These are phyloP conservation scores for Oplegnathus fasciatus DNA, from an alignment of 2,113 vertebrate genomes.

Conservation along the genomic window DNA sequence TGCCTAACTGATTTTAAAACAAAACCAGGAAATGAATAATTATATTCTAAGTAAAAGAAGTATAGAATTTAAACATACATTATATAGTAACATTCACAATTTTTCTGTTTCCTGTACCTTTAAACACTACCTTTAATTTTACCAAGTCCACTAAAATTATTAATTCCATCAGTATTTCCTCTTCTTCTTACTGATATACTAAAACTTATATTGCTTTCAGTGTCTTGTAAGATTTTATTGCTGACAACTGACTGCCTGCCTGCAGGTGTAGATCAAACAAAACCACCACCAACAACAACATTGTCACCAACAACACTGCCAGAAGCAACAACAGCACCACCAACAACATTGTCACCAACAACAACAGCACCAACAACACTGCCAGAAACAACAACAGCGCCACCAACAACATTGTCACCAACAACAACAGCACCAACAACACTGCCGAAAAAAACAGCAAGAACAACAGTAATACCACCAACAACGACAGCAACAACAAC, in stretches of 20 bases:
- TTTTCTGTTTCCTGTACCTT: neutral
- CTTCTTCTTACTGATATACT: neutral
- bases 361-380: neutral
- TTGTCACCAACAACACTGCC: fast-evolving
- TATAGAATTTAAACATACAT: too few species aligned
- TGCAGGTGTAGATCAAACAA: slow-evolving; percentile 4
- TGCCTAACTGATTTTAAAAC: neutral
- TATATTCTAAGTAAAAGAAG: neutral
- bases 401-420: neutral
- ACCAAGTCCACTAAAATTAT: too few species aligned
- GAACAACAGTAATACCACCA: neutral
- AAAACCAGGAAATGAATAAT: neutral
- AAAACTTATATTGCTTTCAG: neutral
- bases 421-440: neutral
- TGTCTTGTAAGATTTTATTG: neutral
- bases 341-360: neutral
- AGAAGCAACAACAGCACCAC: neutral
- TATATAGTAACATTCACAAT: neutral
- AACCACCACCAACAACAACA: neutral
- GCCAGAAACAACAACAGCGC: neutral
- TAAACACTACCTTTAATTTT: neutral
- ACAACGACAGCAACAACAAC: neutral
- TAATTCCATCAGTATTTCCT: neutral
- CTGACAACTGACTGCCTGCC: neutral
- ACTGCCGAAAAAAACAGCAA: too few species aligned